Evolutionary conservation across 2,888 invertebrate species (phyloP), one percentile per base, ranked within the genome.

Genomic region (Gerris lacustris): DNA sequence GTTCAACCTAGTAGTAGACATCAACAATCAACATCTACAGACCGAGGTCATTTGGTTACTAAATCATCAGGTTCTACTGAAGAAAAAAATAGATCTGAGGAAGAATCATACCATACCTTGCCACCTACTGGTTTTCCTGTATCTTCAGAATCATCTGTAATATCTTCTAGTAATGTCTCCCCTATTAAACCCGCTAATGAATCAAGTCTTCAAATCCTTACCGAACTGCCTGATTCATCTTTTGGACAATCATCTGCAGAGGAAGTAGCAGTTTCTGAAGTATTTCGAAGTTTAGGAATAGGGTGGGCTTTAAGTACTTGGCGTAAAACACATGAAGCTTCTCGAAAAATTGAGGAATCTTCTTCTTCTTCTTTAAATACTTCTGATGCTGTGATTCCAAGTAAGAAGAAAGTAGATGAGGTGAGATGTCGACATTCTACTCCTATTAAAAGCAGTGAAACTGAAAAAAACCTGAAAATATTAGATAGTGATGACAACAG

Each of bases 301-400:
- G 74, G 71, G 2, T 74, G 74, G 74, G 74, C 74, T 7, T 17
- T 72, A 45, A 63, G 72, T 6, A 74, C 74, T 5, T 68, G 73
- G 6, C 69, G 74, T 5, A 68, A 72, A 44, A 73, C 67, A 2
- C 63, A 67, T 66, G 69, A 69, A n/a, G 45, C 69, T 55, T 55
- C 55, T 11, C 9, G 15, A 15, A 55, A 55, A 55, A 55, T 11
- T 55, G 15, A 55, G 55, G 55, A 55, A 55, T 55, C 55, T 55
- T 55, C 55, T 11, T 55, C 55, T 15, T 55, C 55, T 15, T 55
- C 55, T 55, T 31, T 31, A 31, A 11, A 9, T 55, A 9, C 55
- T 55, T 55, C 55, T 55, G 55, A 55, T 55, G 9, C 55, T 55
- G 31, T 4, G 31, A 55, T 55, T 55, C 11, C 15, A 11, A 55